Evolutionary conservation across 92 coral and sea anemone genomes (phyloP), one percentile per base, ranked within the genome.

Genomic region (Siderastrea radians): DNA sequence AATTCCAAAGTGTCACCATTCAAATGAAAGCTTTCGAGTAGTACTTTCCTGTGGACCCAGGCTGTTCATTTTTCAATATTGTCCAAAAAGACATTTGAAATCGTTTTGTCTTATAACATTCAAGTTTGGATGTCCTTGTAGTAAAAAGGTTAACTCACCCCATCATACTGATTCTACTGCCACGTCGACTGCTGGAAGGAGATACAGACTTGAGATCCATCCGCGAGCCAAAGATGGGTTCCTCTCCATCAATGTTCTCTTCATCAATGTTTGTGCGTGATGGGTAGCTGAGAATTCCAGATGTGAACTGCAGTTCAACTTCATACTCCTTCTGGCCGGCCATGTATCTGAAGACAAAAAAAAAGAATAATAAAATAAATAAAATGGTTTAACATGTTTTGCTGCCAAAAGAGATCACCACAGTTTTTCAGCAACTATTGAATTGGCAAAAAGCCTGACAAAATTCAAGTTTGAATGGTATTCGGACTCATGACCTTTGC

Each of bases 311-410:
- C 6, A 98, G 84, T 86, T 98, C 99, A 53, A 98, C 98, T 51
- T 98, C 99, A 49, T 98, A 98, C 77, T 97, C 99, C 75, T 97
- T 97, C 86, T 97, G 99, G 0, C 99, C 99, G 10, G 99, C 99
- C 99, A 97, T 97, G 89, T 97, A 97, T 47, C 99, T 98, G 73
- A 6, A 7, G 7, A 63, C 13, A 46, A 54, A 17, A 58, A 44
- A 26, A 26, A 26, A 26, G 38, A 26, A 26, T 26, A 26, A 26
- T 26, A 26, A 26, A 26, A 26, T 26, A 26, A 26, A 26, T 26
- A 26, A 26, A 26, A 26, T 26, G 38, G 38, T 26, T 26, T 26
- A 26, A 26, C 38, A 26, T 26, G 38, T 26, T 26, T 26, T 26
- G 38, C 38, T 26, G 38, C 38, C 38, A 26, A 26, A 26, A 26